Evolutionary conservation across 2,113 vertebrate species (phyloP).

Genomic region (Apodemus sylvaticus): DNA sequence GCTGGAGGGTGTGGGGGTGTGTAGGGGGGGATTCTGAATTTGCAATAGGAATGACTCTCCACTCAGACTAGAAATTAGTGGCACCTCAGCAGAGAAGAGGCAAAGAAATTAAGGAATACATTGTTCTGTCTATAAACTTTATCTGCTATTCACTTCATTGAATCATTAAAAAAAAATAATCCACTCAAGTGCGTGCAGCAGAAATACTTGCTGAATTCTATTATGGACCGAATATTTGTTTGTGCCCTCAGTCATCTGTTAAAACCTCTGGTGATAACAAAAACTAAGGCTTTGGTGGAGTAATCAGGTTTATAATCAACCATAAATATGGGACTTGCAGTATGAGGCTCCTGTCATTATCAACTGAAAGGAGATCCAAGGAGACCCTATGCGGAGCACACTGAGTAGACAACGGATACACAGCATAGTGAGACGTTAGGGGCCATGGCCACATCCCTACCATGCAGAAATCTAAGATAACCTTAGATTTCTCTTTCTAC

Average conservation of each 20-base stretch:
- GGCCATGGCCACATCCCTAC: neutral
- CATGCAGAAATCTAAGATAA: neutral
- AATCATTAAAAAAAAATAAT: neutral
- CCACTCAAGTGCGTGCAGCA: neutral
- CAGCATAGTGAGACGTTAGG: neutral
- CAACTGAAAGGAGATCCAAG: neutral
- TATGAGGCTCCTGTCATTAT: neutral
- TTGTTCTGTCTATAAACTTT: slow-evolving; percentile 13
- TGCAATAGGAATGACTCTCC: neutral
- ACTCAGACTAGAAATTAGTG: neutral
- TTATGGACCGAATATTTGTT: neutral
- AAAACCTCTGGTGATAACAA: neutral
- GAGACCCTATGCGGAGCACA: neutral
- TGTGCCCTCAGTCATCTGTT: neutral
- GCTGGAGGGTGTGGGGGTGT: too few species aligned
- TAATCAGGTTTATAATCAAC: neutral
- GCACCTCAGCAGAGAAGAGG: slow-evolving; percentile 3
- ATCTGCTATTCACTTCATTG: neutral
- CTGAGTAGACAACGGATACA: neutral
- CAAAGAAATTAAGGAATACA: neutral
- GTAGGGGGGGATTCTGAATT: neutral
- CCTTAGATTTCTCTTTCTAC: neutral
- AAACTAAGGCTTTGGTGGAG: neutral
- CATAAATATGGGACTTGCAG: neutral
- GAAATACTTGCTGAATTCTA: slow-evolving; percentile 40